Percentiles rank a stretch among this genome's conserved stretches.
Evolutionary conservation across 2,888 invertebrate genomes (phyloP).

Genomic region (Amaurobius ferox): DNA sequence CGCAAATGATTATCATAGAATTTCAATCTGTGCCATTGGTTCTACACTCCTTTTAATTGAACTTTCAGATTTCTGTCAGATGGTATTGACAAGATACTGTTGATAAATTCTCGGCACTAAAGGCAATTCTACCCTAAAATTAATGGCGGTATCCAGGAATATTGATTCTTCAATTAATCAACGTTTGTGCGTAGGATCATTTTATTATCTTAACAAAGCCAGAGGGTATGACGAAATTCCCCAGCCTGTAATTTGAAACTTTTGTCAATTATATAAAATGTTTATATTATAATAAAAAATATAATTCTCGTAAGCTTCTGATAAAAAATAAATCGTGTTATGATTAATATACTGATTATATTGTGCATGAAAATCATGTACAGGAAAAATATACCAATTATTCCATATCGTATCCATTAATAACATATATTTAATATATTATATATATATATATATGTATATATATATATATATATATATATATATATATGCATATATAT

Average conservation of each 20-base stretch:
- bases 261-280: not conserved
- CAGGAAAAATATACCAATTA: too few species aligned
- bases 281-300: too few species aligned
- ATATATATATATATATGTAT: too few species aligned
- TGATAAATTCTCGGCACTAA: slow-evolving; percentile 22
- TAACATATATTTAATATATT: too few species aligned
- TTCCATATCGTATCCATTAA: too few species aligned
- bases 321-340: too few species aligned
- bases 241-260: not conserved
- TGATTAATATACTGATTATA: too few species aligned
- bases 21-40: not conserved
- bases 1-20: too few species aligned
- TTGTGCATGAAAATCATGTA: too few species aligned
- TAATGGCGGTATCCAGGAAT: slow-evolving; percentile 15
- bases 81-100: slow-evolving; percentile 38
- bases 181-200: not conserved
- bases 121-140: not conserved
- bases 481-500: too few species aligned
- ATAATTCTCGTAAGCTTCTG: too few species aligned
- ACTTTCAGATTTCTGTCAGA: slow-evolving; percentile 23
- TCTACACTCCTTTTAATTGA: slow-evolving; percentile 32
- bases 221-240: not conserved
- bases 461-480: too few species aligned
- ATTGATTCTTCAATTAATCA: slow-evolving; percentile 35
- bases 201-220: not conserved